Evolutionary conservation across 1,140 invertebrate species (phyloP), one percentile per base, ranked within the genome.

Genomic region (Drosophila watanabei): DNA sequence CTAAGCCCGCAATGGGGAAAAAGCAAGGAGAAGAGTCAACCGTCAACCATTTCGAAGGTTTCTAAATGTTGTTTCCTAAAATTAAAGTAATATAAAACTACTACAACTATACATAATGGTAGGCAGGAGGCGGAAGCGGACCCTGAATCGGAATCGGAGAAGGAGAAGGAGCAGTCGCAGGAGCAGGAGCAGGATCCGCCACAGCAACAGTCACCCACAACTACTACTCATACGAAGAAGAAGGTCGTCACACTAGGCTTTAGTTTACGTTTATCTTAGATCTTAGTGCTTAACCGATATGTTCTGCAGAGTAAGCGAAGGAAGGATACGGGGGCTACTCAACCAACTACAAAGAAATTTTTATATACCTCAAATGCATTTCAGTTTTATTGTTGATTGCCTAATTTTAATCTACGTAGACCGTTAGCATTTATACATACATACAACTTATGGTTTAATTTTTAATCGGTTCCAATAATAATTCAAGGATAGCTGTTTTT

Each of bases 331-430:
- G 70, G 33, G 51, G 69, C 79, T 87, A 90, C 86, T 90, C 86
- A 90, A 90, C 79, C 84, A 89, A 92, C 91, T 90, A 91, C 80
- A 91, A 92, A 92, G 84, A 91, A 92, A 92, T 90, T 92, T 92
- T 91, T 81, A 92, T 92, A 92, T 92, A 92, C 91, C 91, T 92
- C 91, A 92, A 75, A 92, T 90, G 91, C 91, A 92, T 92, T 92
- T 92, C 91, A 92, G 88, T 92, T 92, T 91, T 87, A 90, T 91
- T 90, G 87, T 90, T 90, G 84, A 89, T 90, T 88, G 85, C 85
- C 80, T 83, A 76, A 91, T 82, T 76, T 77, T 85, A 91, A 70
- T 79, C 45, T 71, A 80, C 48, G 60, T 48, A 80, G 65, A 72
- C 18, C 10, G 43, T 45, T 45, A 45, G 43, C 43, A 45, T 18